These are phyloP conservation scores for Onychomys torridus DNA, from an alignment of 2,797 vertebrate genomes.

Conservation along the genomic window DNA sequence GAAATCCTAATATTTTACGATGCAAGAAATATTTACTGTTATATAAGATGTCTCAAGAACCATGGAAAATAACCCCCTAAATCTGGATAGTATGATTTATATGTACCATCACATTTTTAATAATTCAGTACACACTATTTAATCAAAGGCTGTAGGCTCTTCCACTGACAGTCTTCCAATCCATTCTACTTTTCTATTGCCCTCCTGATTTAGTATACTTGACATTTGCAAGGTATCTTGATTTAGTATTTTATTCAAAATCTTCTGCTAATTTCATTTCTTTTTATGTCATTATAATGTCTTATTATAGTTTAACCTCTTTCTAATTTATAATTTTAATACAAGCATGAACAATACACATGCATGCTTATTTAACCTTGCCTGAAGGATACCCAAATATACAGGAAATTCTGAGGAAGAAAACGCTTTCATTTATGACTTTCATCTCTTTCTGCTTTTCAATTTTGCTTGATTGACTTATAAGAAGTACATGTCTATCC, in stretches of 20 bases:
- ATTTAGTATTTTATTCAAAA: conserved; percentile 43
- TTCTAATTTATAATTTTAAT: conserved; percentile 67
- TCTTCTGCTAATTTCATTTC: conserved; percentile 26
- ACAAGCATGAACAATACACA: conserved; percentile 14
- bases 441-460: conserved; percentile 53
- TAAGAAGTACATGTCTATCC: conserved; percentile 44
- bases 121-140: conserved; percentile 29
- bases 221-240: conserved; percentile 16
- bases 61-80: background rate
- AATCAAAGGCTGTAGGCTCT: background rate
- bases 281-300: conserved; percentile 18
- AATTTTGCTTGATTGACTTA: conserved; percentile 70
- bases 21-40: conserved; percentile 57
- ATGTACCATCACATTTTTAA: conserved; percentile 4
- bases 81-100: background rate
- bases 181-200: background rate
- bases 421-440: conserved; percentile 72
- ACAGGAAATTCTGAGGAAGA: background rate
- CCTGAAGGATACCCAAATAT: background rate
- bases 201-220: background rate
- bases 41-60: background rate
- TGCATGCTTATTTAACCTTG: conserved; percentile 51
- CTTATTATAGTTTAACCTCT: conserved; percentile 10
- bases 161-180: background rate
- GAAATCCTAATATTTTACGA: conserved; percentile 28